These are phyloP conservation scores for Euphydryas editha DNA, from an alignment of 2,888 invertebrate species.

Conservation along the genomic window DNA sequence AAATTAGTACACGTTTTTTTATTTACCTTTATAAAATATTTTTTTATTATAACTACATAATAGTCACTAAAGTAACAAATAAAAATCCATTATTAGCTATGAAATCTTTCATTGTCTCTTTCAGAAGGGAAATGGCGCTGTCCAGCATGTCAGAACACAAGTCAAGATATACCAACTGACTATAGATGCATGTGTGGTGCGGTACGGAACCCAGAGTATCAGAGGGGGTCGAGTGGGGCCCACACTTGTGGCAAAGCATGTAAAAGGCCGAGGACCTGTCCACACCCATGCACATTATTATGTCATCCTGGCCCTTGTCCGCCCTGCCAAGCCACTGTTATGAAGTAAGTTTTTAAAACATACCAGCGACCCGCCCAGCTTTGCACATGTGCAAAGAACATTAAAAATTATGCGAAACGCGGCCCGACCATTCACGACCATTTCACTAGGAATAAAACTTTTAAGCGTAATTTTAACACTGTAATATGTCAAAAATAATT, in stretches of 20 bases:
- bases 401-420: no score
- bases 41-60: no score
- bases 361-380: no score
- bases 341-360: conserved; percentile 65
- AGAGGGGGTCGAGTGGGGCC: conserved; percentile 87
- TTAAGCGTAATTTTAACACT: no score
- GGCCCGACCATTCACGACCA: no score
- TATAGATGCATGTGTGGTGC: conserved; percentile 97
- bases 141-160: conserved; percentile 96
- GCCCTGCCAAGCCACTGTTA: conserved; percentile 90
- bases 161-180: conserved; percentile 87
- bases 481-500: no score
- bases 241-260: conserved; percentile 97
- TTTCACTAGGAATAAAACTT: no score
- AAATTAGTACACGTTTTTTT: no score
- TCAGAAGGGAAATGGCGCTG: conserved; percentile 95
- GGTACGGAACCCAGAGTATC: conserved; percentile 88
- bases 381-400: no score
- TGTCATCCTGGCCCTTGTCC: conserved; percentile 99
- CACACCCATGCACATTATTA: conserved; percentile 89
- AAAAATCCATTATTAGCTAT: conserved; percentile 16
- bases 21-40: no score
- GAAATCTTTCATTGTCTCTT: conserved; percentile 2
- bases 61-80: neutral
- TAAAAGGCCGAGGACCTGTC: conserved; percentile 82